Evolutionary conservation across 2,888 invertebrate genomes (phyloP).

Genomic region (Dendrolimus houi): DNA sequence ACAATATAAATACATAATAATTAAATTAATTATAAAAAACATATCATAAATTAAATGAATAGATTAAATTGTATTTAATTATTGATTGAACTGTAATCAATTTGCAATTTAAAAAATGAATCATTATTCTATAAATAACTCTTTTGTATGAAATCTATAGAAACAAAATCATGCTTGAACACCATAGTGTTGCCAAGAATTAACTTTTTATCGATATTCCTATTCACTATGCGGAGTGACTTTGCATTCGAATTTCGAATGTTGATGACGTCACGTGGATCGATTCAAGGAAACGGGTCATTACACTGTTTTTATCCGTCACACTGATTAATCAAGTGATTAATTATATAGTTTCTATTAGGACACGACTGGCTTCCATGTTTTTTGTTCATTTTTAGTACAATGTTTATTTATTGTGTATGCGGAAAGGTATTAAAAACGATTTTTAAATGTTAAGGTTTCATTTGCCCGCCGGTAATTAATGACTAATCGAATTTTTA

Average conservation of each 20-base stretch:
- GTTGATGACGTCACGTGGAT: conserved; percentile 69
- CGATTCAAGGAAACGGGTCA: conserved; percentile 72
- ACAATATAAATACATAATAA: too few relatives aligned
- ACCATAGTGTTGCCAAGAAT: not conserved
- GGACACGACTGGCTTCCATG: conserved; percentile 39
- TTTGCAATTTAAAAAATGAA: too few relatives aligned
- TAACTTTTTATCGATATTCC: conserved; percentile 27
- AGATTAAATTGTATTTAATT: too few relatives aligned
- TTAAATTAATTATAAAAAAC: too few relatives aligned
- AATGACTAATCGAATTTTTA: not conserved
- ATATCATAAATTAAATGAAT: too few relatives aligned
- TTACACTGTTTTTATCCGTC: conserved; percentile 74
- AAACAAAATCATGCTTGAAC: not conserved
- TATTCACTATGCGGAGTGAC: conserved; percentile 37
- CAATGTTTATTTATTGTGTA: conserved; percentile 24
- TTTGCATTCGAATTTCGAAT: conserved; percentile 59
- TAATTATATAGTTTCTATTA: conserved; percentile 70
- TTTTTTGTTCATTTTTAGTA: conserved; percentile 40
- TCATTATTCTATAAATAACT: not conserved
- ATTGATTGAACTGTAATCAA: too few relatives aligned
- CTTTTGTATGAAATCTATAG: not conserved
- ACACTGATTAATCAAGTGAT: conserved; percentile 75
- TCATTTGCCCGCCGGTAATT: not conserved
- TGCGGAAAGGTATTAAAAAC: conserved; percentile 24
- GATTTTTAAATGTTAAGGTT: not conserved